Percentiles rank a stretch among this genome's conserved stretches.
phyloP scores from a whole-genome alignment of 2,888 invertebrate species.

The Temnothorax ravouxi region DNA sequence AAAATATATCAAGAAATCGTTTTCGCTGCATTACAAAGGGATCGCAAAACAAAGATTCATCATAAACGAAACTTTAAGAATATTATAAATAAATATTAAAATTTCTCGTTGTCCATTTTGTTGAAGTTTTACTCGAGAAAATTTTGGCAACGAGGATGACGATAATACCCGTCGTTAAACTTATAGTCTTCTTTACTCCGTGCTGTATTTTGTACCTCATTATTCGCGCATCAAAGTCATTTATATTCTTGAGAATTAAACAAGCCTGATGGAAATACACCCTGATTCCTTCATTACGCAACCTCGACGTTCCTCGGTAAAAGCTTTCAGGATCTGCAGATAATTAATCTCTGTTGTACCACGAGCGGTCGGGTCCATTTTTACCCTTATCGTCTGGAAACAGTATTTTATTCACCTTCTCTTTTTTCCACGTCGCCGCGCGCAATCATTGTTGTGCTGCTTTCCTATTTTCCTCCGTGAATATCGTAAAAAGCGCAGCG shows the following conservation, averaged over 20 bases:
- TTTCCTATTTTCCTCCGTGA: conserved; percentile 24
- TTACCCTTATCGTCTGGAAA: conserved; percentile 20
- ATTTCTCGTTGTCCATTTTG: neutral
- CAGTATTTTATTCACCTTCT: conserved; percentile 35
- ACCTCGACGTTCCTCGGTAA: conserved; percentile 36
- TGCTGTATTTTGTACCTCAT: neutral
- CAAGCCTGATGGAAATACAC: conserved; percentile 23
- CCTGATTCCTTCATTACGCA: conserved; percentile 41
- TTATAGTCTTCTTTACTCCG: neutral
- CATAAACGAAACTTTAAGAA: neutral
- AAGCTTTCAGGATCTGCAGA: conserved; percentile 20
- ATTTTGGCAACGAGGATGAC: neutral
- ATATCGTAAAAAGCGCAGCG: conserved; percentile 14
- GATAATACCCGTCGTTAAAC: conserved; percentile 6
- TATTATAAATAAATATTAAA: neutral
- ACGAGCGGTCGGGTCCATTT: conserved; percentile 38
- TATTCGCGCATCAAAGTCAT: conserved; percentile 35
- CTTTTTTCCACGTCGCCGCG: conserved; percentile 23
- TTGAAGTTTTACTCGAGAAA: neutral
- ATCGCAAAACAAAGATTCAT: neutral
- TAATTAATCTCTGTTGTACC: conserved; percentile 51
- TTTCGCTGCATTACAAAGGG: neutral
- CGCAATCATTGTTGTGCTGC: conserved; percentile 40
- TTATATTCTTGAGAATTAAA: conserved; percentile 45
- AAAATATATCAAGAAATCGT: neutral